Evolutionary conservation across 92 coral and sea anemone genomes (phyloP).

Genomic region (Diadumene lineata): DNA sequence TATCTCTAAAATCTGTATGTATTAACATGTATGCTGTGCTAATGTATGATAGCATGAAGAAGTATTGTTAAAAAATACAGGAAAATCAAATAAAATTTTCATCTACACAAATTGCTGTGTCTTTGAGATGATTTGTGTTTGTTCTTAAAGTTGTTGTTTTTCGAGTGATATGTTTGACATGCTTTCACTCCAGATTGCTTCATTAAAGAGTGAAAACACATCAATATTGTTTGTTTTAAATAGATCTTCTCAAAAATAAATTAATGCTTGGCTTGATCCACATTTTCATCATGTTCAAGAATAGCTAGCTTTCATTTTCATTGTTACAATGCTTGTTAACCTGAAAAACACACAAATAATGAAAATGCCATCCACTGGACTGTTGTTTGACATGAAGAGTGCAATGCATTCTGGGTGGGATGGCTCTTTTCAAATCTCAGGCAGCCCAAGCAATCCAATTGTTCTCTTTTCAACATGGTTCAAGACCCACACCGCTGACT

Average conservation of each 20-base stretch:
- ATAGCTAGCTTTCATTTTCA: conserved; percentile 29
- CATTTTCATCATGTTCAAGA: conserved; percentile 6
- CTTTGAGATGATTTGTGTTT: too few species aligned
- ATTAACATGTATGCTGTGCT: background rate
- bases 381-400: too few species aligned
- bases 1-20: background rate
- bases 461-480: too few species aligned
- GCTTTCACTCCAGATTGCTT: background rate
- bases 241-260: conserved; percentile 42
- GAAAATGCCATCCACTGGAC: background rate
- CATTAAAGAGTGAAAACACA: conserved; percentile 6
- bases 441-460: too few species aligned
- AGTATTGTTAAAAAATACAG: conserved; percentile 2
- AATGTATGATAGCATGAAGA: background rate
- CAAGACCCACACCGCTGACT: too few species aligned
- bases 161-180: background rate
- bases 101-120: background rate
- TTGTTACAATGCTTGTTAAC: conserved; percentile 52
- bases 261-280: conserved; percentile 12
- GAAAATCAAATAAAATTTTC: background rate
- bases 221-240: background rate
- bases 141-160: too few species aligned
- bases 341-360: conserved; percentile 2
- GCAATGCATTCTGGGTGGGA: too few species aligned
- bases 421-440: too few species aligned